A percentile compares a stretch with the other conserved stretches of the same genome.
Conservation (phyloP, 1,140 invertebrate genomes). For the Augochlora pura region DNA sequence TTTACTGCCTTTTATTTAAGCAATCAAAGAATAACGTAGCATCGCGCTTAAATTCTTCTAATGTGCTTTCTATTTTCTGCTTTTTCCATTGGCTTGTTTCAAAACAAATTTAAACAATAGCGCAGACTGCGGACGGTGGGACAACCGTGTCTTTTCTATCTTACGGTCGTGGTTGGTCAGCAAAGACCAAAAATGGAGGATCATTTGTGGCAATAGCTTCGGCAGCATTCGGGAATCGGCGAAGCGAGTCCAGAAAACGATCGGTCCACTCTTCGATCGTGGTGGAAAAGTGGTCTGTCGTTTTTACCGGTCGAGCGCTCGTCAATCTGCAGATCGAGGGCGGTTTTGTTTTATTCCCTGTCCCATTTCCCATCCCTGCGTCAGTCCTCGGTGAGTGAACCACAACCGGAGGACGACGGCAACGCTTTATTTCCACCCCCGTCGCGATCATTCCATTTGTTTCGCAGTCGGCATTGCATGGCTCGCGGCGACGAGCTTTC, state of each 20-base stretch:
- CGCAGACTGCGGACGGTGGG: no score
- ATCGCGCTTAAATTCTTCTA: no score
- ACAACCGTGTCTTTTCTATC: neutral
- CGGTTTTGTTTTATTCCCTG: slow-evolving; percentile 58
- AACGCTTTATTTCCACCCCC: slow-evolving; percentile 72
- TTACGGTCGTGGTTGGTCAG: neutral
- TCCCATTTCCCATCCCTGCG: slow-evolving; percentile 14
- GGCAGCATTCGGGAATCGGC: neutral
- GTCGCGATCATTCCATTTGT: slow-evolving; percentile 73
- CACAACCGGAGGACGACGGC: slow-evolving; percentile 66
- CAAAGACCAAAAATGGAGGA: neutral
- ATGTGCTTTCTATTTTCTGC: no score
- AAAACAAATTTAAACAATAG: no score
- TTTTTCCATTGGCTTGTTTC: no score
- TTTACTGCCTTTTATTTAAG: no score
- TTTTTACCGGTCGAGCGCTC: slow-evolving; percentile 65
- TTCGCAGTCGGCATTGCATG: slow-evolving; percentile 67
- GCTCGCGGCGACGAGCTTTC: slow-evolving; percentile 68
- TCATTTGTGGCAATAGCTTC: neutral
- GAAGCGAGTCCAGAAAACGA: neutral
- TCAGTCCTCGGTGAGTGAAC: slow-evolving; percentile 50
- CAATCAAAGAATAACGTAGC: no score
- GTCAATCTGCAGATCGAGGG: slow-evolving; percentile 69
- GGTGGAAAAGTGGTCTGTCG: slow-evolving; percentile 61
- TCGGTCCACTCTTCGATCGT: slow-evolving; percentile 24